Evolutionary conservation across 2,888 invertebrate genomes (phyloP).

Genomic region (Thelaira solivaga): DNA sequence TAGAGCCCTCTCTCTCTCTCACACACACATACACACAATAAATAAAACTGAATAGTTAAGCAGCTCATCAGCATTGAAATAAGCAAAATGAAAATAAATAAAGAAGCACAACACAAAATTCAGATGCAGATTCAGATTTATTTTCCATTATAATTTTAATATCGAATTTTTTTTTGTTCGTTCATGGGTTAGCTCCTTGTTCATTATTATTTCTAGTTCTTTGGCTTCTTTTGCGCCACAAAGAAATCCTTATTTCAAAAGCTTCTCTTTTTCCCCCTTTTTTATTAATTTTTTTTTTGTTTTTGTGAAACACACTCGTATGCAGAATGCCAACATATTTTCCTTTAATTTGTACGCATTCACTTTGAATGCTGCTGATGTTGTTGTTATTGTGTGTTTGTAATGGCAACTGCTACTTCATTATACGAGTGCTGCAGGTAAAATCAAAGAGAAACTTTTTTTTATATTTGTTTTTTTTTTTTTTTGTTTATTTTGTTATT

Average conservation of each 20-base stretch:
- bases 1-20: not conserved
- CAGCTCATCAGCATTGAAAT: not conserved
- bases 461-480: not conserved
- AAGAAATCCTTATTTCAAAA: constrained; percentile 34
- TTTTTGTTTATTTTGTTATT: constrained; percentile 4
- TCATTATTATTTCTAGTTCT: constrained; percentile 19
- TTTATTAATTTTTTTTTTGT: not conserved
- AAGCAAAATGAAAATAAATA: not conserved
- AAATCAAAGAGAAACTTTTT: constrained; percentile 53
- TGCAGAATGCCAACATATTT: constrained; percentile 35
- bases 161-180: constrained; percentile 12
- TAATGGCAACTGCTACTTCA: constrained; percentile 57
- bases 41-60: not conserved
- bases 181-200: constrained; percentile 1
- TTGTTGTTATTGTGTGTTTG: not conserved
- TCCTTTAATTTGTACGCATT: constrained; percentile 52
- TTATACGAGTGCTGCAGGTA: constrained; percentile 42
- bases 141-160: constrained; percentile 23
- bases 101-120: not conserved
- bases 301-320: not conserved
- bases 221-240: constrained; percentile 44
- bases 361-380: constrained; percentile 36
- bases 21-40: not conserved
- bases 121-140: constrained; percentile 7
- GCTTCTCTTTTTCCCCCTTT: not conserved